Percentiles rank a stretch among this genome's conserved stretches.
Evolutionary conservation across 2,888 invertebrate genomes (phyloP).

Genomic region (Sminthurinus aureus): DNA sequence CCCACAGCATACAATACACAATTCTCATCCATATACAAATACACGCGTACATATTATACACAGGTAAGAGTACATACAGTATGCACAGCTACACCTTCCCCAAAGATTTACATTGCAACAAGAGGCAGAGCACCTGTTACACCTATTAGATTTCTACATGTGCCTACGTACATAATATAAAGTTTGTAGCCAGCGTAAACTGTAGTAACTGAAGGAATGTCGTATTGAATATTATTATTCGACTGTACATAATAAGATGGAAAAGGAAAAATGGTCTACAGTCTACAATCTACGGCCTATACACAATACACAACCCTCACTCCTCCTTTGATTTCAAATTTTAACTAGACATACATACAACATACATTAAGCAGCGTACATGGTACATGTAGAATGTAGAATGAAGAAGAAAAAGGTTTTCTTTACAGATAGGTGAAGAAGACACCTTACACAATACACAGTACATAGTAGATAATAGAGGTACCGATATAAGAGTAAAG

Average conservation of each 20-base stretch:
- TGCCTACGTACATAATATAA: not conserved
- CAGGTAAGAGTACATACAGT: not conserved
- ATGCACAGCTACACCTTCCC: slow-evolving; percentile 1
- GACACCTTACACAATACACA: too few relatives aligned
- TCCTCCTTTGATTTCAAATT: not conserved
- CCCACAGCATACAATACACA: not conserved
- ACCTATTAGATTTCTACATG: not conserved
- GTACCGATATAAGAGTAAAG: too few relatives aligned
- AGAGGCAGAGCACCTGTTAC: not conserved
- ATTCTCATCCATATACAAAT: too few relatives aligned
- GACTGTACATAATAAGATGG: not conserved
- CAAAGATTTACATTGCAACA: not conserved
- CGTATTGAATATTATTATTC: not conserved
- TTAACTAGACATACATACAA: not conserved
- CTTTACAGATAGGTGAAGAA: too few relatives aligned
- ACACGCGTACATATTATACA: not conserved
- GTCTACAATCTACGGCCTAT: too few relatives aligned
- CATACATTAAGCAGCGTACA: too few relatives aligned
- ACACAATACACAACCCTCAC: not conserved
- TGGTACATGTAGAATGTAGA: too few relatives aligned
- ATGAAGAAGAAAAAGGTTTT: too few relatives aligned
- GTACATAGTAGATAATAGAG: too few relatives aligned
- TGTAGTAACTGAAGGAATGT: not conserved
- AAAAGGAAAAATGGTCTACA: not conserved
- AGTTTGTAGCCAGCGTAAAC: not conserved